phyloP scores from a whole-genome alignment of 2,113 vertebrate genomes.

The Girardinichthys multiradiatus region DNA sequence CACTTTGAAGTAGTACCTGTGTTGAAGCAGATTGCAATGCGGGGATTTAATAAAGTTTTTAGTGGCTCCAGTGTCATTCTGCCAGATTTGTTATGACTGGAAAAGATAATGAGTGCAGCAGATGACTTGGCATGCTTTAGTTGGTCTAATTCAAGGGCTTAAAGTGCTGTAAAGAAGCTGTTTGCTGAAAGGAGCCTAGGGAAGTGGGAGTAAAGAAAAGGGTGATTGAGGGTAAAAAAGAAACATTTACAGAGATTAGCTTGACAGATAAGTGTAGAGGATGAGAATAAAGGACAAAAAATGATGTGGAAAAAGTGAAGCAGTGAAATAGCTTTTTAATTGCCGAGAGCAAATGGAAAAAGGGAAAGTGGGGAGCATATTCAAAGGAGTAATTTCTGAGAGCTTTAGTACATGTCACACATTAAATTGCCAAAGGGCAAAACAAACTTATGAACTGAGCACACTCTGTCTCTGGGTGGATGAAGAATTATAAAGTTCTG shows the following conservation, averaged over 20 bases:
- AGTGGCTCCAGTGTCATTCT: constrained; percentile 13
- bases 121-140: constrained; percentile 44
- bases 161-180: constrained; percentile 41
- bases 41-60: constrained; percentile 18
- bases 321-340: background rate
- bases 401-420: constrained; percentile 27
- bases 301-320: constrained; percentile 35
- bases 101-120: constrained; percentile 53
- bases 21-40: constrained; percentile 51
- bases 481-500: constrained; percentile 36
- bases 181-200: constrained; percentile 37
- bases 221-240: constrained; percentile 15
- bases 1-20: constrained; percentile 97
- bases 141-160: constrained; percentile 43
- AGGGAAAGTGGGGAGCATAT: constrained; percentile 2
- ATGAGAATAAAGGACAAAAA: constrained; percentile 23
- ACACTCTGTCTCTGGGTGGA: constrained; percentile 29
- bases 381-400: constrained; percentile 23
- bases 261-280: constrained; percentile 26
- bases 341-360: background rate
- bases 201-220: background rate
- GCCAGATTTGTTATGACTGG: constrained; percentile 30
- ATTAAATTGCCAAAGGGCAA: constrained; percentile 27
- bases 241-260: constrained; percentile 25
- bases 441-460: constrained; percentile 22